Evolutionary conservation across 2,113 vertebrate species (phyloP), one percentile per base, ranked within the genome.

Genomic region (Panthera leo): DNA sequence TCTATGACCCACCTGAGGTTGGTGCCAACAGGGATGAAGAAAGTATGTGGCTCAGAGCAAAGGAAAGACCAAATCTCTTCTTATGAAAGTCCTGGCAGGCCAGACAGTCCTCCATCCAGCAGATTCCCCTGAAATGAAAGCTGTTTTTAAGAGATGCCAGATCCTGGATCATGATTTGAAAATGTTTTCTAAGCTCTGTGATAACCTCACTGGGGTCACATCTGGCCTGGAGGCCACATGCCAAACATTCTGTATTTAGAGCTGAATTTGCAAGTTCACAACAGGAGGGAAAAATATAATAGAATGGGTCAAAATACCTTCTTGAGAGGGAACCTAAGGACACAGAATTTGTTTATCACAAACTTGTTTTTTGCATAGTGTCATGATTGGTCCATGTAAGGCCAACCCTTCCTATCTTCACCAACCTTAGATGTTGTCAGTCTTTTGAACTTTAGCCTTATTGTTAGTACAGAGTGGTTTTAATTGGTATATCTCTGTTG

Each of bases 131-230:
- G 71, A 86, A 78, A 89, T 63, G 73, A 73, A 89, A 63, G 83
- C 45, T 88, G 87, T 42, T 71, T n/a, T 2, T 42, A 39, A 93
- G 84, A 83, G 6, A 61, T 29, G 96, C 96, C 97, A 97, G 82
- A 85, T 76, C 70, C 79, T 9, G 79, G 63, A 11, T 73, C 78
- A 85, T 13, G n/a, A 5, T 80, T 65, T 82, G 91, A 92, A 89
- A 89, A 87, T 51, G 75, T 63, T 68, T 39, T 29, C 89, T 76
- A 61, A 73, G 91, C 70, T 85, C 73, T 21, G 34, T 0, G 96
- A 96, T 96, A 94, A 97, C 82, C 89, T 95, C 65, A 2, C 45
- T 10, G 36, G 70, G 96, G 92, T 92, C 95, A 89, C 95, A 80
- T 73, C 83, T 89, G 93, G 96, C 79, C 25, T 31, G 51, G 70